Base-by-base conservation (phyloP, 2,113 vertebrate species). In the Raja brachyura region DNA sequence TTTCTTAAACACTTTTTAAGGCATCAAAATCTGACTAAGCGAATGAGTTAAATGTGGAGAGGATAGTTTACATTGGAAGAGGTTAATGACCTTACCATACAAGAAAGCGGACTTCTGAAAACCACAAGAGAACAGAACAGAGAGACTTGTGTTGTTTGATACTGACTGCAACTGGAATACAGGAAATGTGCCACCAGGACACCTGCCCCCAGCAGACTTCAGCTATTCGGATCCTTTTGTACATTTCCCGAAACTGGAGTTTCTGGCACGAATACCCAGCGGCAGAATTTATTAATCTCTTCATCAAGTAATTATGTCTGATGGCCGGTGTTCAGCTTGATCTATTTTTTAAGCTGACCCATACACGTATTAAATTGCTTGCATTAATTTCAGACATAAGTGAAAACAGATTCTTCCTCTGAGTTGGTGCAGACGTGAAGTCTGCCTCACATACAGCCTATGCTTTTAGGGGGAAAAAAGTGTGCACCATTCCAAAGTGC, bases 311-410 rank as follows among this genome's bases (percentile, higher is more conserved):
- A 92, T 92, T 92, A 74, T 74, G 90, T 92, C 66, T 92, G 90
- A 92, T 70, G 90, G 90, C 66, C 39, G 48, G 22, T 92, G 66
- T 54, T 92, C 31, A 92, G 70, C 33, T 92, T 73, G 90, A 92
- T 92, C 90, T 92, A 74, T 92, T 92, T 92, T 92, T 74, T 92
- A 92, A 92, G 33, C 90, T 92, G 90, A 92, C 68, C 90, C 22
- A 10, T 92, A 92, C 90, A 54, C 48, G 33, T 92, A 92, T 92
- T 73, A 92, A 92, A 92, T 92, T 92, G 90, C 90, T 48, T 92
- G 68, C 68, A 92, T 92, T 92, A 92, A 92, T 92, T 92, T 92
- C 90, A 92, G 90, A 73, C 90, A 66, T 92, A 92, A 92, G 90
- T 92, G 90, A 92, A 92, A 92, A 73, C 90, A 92, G 90, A 92